Evolutionary conservation across 2,797 vertebrate species (phyloP).

Genomic region (Liasis olivaceus): DNA sequence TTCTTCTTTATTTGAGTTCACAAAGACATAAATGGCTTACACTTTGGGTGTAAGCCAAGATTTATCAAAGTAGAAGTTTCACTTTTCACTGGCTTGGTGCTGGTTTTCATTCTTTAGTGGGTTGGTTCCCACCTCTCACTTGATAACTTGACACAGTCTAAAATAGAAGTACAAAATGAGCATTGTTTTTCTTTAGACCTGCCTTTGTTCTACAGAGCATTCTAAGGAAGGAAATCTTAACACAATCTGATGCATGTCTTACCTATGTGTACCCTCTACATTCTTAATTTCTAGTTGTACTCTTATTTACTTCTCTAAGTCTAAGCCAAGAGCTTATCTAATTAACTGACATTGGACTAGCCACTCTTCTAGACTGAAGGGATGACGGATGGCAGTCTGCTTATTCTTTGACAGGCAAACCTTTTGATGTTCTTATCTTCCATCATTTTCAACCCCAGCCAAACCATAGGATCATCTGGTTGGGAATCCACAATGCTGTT

Average conservation of each 20-base stretch:
- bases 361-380: neutral
- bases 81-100: no score
- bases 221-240: neutral
- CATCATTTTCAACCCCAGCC: neutral
- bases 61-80: no score
- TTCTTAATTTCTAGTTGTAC: neutral
- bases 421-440: neutral
- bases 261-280: neutral
- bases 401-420: neutral
- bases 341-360: neutral
- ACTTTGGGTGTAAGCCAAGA: no score
- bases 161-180: neutral
- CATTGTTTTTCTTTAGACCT: neutral
- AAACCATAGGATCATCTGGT: neutral
- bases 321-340: neutral
- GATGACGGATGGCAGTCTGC: neutral
- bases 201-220: neutral
- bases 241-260: neutral
- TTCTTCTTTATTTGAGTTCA: no score
- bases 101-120: no score
- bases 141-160: neutral
- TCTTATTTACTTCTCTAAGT: neutral
- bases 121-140: neutral
- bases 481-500: no score
- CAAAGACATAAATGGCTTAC: no score